Percentiles rank a stretch among this genome's conserved stretches.
These are phyloP conservation scores for Micronisus gabar DNA, from an alignment of 2,113 vertebrate species.

Conservation along the genomic window DNA sequence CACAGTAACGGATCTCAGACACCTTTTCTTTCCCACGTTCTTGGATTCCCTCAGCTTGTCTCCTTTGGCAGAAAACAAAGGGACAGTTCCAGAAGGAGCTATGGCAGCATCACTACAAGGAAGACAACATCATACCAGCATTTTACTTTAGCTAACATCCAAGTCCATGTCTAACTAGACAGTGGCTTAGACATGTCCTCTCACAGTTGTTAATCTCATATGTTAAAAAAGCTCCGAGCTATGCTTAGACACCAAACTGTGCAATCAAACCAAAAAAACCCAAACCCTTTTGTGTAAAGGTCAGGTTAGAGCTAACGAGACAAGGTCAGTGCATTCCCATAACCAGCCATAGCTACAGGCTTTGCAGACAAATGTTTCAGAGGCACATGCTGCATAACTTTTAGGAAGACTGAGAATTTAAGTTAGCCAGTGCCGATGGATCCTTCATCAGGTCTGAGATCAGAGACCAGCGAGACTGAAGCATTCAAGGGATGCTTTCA, in stretches of 20 bases:
- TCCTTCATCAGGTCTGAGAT: background rate
- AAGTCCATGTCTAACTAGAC: background rate
- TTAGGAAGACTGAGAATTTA: background rate
- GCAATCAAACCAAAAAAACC: background rate
- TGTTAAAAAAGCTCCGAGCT: background rate
- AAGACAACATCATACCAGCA: background rate
- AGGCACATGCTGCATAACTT: fast-evolving
- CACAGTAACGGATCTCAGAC: background rate
- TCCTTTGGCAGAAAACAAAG: background rate
- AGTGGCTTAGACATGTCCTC: background rate
- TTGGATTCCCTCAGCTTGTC: background rate
- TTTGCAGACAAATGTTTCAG: background rate
- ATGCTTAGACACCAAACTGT: background rate
- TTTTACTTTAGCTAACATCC: background rate
- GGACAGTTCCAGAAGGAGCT: background rate
- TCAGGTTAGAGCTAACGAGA: background rate
- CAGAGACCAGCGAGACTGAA: background rate
- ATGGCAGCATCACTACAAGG: background rate
- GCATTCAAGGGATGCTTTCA: fast-evolving
- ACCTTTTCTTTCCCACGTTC: background rate
- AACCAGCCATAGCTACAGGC: background rate
- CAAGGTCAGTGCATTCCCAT: background rate
- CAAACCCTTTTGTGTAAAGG: background rate
- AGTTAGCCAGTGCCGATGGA: fast-evolving
- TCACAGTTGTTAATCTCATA: fast-evolving